These are phyloP conservation scores for Schizopygopsis malacanthus DNA, from an alignment of 2,797 vertebrate genomes.

Conservation along the genomic window DNA sequence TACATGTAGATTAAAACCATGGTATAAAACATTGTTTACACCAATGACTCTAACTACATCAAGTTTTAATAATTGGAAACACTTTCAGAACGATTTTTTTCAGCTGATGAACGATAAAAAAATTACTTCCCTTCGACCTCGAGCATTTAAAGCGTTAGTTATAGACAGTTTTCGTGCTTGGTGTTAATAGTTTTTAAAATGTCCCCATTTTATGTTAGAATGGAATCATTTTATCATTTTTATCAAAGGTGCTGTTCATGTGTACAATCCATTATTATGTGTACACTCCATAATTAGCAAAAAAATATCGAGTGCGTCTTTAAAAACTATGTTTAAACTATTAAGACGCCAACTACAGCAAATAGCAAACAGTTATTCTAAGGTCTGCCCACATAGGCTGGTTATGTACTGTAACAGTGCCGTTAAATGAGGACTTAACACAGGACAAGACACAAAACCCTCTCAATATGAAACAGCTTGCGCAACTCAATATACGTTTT, in stretches of 20 bases:
- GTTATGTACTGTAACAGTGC: neutral
- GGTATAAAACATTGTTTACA: neutral
- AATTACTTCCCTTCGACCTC: neutral
- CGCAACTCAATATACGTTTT: neutral
- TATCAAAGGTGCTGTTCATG: neutral
- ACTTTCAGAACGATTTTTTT: neutral
- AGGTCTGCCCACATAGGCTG: neutral
- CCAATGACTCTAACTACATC: neutral
- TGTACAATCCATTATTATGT: neutral
- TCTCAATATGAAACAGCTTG: neutral
- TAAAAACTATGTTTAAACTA: slow-evolving; percentile 8
- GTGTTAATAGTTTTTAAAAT: neutral
- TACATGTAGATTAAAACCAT: neutral
- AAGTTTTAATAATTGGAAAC: neutral
- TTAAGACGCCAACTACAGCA: neutral
- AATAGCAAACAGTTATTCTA: neutral
- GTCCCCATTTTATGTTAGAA: neutral
- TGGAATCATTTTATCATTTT: too few relatives aligned
- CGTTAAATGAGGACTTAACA: neutral
- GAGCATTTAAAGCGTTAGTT: neutral
- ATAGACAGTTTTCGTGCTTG: neutral
- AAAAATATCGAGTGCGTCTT: neutral
- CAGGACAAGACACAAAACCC: neutral
- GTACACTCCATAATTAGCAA: neutral
- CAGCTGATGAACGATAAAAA: neutral